A percentile compares a stretch with the other conserved stretches of the same genome.
phyloP scores from a whole-genome alignment of 2,113 vertebrate species.

The Pelmatolapia mariae region DNA sequence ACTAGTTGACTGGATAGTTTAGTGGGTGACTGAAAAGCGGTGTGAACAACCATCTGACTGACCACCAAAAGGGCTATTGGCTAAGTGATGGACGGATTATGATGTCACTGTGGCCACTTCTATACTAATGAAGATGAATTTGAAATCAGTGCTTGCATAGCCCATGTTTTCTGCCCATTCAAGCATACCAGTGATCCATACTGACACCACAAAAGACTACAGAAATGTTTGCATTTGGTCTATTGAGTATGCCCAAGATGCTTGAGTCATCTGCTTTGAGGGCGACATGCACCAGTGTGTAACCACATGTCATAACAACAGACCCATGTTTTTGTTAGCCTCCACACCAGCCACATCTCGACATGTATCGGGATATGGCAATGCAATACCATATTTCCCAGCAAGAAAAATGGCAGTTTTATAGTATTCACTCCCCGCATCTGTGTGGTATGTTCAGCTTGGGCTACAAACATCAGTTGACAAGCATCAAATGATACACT shows the following conservation, averaged over 20 bases:
- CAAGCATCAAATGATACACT: background rate
- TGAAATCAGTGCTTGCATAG: background rate
- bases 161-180: background rate
- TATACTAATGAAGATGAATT: background rate
- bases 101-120: background rate
- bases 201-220: background rate
- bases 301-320: background rate
- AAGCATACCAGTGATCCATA: background rate
- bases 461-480: background rate
- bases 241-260: background rate
- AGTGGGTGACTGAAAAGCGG: background rate
- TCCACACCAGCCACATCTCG: background rate
- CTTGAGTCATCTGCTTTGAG: background rate
- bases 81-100: background rate
- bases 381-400: background rate
- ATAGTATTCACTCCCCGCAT: background rate
- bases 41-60: background rate
- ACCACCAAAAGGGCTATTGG: background rate
- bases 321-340: background rate
- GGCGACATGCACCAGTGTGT: background rate
- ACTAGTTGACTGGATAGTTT: background rate
- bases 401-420: background rate
- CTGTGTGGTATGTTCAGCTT: background rate
- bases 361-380: background rate
- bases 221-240: background rate